phyloP scores from a whole-genome alignment of 2,888 invertebrate genomes.

The Zeuzera pyrina region DNA sequence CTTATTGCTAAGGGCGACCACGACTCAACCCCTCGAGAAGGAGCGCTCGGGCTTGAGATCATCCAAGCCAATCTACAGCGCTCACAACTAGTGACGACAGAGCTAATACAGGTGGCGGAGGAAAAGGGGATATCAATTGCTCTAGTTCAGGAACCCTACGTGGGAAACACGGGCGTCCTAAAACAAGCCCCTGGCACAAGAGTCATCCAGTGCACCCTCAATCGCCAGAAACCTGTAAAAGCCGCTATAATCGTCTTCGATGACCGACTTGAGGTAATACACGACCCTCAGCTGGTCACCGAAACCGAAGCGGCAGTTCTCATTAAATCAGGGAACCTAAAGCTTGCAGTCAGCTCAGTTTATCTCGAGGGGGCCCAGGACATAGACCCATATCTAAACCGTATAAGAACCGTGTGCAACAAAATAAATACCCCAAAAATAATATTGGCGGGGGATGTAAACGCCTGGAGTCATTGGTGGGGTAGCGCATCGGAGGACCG shows the following conservation, averaged over 20 bases:
- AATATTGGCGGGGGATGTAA: slow-evolving; percentile 7
- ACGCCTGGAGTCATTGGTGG: slow-evolving; percentile 10
- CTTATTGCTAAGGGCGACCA: too few species aligned
- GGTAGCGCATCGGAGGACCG: not conserved
- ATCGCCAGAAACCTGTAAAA: slow-evolving; percentile 17
- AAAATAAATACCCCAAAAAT: not conserved
- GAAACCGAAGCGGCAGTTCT: slow-evolving; percentile 16
- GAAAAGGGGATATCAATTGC: slow-evolving; percentile 7
- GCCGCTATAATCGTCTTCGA: slow-evolving; percentile 18
- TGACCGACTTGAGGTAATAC: slow-evolving; percentile 8
- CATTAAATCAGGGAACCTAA: slow-evolving; percentile 5
- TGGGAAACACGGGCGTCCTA: slow-evolving; percentile 13
- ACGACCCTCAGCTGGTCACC: slow-evolving; percentile 17
- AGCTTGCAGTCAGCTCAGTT: slow-evolving; percentile 13
- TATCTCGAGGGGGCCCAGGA: slow-evolving; percentile 16
- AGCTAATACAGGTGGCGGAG: slow-evolving; percentile 12
- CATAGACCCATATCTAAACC: slow-evolving; percentile 9
- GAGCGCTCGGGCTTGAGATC: too few species aligned
- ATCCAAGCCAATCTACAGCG: too few species aligned
- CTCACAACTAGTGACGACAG: too few species aligned
- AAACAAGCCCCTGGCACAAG: slow-evolving; percentile 12
- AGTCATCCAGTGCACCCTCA: slow-evolving; percentile 17
- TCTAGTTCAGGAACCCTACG: slow-evolving; percentile 24
- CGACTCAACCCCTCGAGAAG: too few species aligned
- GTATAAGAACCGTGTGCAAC: not conserved